A percentile compares a stretch with the other conserved stretches of the same genome.
phyloP scores from a whole-genome alignment of 2,113 vertebrate genomes.

The Pipra filicauda region DNA sequence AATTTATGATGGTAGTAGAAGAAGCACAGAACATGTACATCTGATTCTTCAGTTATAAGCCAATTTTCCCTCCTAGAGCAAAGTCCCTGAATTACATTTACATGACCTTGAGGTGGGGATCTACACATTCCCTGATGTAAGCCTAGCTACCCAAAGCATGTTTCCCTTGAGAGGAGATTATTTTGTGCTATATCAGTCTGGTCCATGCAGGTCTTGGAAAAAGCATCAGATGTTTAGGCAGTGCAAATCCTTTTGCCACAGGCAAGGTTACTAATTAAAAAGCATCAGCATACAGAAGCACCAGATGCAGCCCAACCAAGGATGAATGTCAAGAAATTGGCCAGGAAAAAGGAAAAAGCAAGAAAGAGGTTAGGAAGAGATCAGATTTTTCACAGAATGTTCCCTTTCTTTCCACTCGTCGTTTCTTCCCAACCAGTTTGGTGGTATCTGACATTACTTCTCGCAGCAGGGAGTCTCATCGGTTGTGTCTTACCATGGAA shows the following conservation, averaged over 20 bases:
- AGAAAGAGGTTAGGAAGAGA: slow-evolving; percentile 24
- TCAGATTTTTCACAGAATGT: slow-evolving; percentile 15
- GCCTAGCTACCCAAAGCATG: neutral
- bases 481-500: neutral
- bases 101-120: slow-evolving; percentile 27
- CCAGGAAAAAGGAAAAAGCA: neutral
- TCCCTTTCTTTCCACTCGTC: neutral
- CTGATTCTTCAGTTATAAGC: neutral
- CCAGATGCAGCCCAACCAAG: slow-evolving; percentile 27
- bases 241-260: slow-evolving; percentile 56
- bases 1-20: neutral
- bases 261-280: slow-evolving; percentile 60
- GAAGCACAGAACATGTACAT: neutral
- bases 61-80: neutral
- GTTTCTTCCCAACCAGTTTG: neutral
- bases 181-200: slow-evolving; percentile 36
- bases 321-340: slow-evolving; percentile 64
- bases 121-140: neutral
- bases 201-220: slow-evolving; percentile 33
- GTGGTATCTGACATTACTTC: neutral
- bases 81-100: neutral
- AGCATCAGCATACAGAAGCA: slow-evolving; percentile 23
- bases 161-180: slow-evolving; percentile 44
- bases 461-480: slow-evolving; percentile 21
- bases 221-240: slow-evolving; percentile 55